Conservation (phyloP, 2,113 vertebrate genomes). For the Cebus imitator region DNA sequence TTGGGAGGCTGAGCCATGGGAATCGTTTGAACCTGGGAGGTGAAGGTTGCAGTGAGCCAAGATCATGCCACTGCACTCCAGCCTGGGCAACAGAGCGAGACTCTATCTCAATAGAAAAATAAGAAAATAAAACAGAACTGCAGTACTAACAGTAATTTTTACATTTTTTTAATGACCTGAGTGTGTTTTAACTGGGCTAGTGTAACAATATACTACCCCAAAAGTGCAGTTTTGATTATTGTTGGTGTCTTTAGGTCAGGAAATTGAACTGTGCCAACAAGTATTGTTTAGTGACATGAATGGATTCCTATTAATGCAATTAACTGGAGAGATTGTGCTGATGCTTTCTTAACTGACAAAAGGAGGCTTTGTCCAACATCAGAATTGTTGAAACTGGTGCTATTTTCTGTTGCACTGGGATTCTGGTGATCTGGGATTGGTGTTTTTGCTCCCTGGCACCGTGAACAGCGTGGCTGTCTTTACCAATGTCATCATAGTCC, state of each 20-base stretch:
- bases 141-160: slow-evolving; percentile 71
- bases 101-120: no score
- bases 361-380: slow-evolving; percentile 31
- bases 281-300: slow-evolving; percentile 76
- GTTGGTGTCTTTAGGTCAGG: slow-evolving; percentile 80
- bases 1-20: no score
- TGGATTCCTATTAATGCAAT: slow-evolving; percentile 69
- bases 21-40: no score
- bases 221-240: slow-evolving; percentile 41
- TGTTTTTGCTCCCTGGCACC: slow-evolving; percentile 8
- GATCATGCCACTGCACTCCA: no score
- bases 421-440: background rate
- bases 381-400: background rate
- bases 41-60: no score
- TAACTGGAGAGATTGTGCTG: slow-evolving; percentile 11
- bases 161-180: slow-evolving; percentile 62
- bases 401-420: background rate
- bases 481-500: background rate
- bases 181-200: slow-evolving; percentile 74
- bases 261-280: slow-evolving; percentile 82
- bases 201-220: background rate
- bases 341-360: slow-evolving; percentile 63
- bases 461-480: background rate
- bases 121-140: slow-evolving; percentile 59
- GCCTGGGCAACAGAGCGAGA: no score